A percentile compares a stretch with the other conserved stretches of the same genome.
Evolutionary conservation across 2,888 invertebrate species (phyloP).

Genomic region (Macroteleia sp.): DNA sequence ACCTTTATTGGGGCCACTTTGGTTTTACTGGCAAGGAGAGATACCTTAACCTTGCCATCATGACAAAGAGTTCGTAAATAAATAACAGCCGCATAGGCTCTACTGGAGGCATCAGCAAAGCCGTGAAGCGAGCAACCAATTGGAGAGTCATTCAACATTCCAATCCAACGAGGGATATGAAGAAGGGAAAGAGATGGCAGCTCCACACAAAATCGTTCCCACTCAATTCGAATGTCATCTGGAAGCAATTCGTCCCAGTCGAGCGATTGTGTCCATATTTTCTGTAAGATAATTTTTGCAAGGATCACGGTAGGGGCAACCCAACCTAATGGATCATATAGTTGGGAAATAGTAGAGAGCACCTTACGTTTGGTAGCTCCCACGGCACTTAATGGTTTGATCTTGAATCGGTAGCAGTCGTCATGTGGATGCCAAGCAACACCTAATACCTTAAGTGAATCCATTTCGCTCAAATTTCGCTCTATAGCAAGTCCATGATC

Average conservation of each 20-base stretch:
- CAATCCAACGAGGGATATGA: background rate
- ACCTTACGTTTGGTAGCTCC: constrained; percentile 3
- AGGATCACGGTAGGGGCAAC: background rate
- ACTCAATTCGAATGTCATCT: background rate
- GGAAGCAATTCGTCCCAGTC: background rate
- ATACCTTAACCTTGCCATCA: too few relatives aligned
- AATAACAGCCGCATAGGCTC: too few relatives aligned
- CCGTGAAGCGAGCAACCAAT: constrained; percentile 40
- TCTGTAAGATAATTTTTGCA: background rate
- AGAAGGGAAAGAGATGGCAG: background rate
- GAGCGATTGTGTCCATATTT: background rate
- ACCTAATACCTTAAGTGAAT: background rate
- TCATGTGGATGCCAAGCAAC: background rate
- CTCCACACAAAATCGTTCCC: background rate
- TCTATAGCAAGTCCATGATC: too few relatives aligned
- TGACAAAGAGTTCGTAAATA: too few relatives aligned
- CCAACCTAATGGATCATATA: constrained; percentile 21
- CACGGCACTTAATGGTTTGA: background rate
- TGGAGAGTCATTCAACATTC: background rate
- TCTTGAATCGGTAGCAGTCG: background rate
- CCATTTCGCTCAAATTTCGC: background rate
- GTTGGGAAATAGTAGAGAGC: background rate
- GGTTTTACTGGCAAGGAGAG: too few relatives aligned
- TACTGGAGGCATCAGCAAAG: constrained; percentile 68
- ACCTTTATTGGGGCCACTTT: too few relatives aligned